A percentile compares a stretch with the other conserved stretches of the same genome.
These are phyloP conservation scores for Caenorhabditis auriculariae DNA, from an alignment of 2,888 invertebrate genomes.

Conservation along the genomic window DNA sequence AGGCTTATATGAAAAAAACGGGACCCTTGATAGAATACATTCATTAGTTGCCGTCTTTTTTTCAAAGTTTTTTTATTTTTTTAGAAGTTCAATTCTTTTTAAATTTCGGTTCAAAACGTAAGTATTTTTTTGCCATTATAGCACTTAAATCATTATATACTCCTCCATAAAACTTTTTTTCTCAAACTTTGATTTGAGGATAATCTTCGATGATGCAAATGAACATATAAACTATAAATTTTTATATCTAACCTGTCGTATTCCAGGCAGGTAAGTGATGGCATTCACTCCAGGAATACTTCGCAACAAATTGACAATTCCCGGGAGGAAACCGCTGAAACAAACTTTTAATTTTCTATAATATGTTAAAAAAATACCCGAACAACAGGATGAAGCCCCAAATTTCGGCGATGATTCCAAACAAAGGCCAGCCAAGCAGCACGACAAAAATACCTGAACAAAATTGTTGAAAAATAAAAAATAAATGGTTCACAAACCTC, in stretches of 20 bases:
- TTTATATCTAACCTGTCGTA: conserved; percentile 73
- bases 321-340: conserved; percentile 92
- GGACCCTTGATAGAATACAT: no score
- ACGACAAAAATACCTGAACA: conserved; percentile 90
- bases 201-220: conserved; percentile 3
- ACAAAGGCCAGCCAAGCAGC: conserved; percentile 88
- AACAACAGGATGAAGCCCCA: conserved; percentile 84
- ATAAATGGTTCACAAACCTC: conserved; percentile 23
- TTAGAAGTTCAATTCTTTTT: no score
- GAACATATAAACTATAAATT: background rate
- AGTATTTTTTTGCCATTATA: no score
- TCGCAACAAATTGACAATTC: conserved; percentile 89
- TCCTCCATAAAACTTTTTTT: no score
- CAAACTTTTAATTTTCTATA: conserved; percentile 1
- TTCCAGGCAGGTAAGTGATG: conserved; percentile 83
- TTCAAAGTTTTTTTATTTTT: no score
- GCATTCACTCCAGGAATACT: conserved; percentile 88
- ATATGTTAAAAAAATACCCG: conserved; percentile 65
- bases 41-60: no score
- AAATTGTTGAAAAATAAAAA: conserved; percentile 68
- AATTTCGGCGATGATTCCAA: conserved; percentile 93
- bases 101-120: no score
- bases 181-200: no score
- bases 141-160: no score
- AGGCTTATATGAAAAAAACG: no score